Base-by-base conservation (phyloP, 2,888 invertebrate species). In the Capitulum mitella region DNA sequence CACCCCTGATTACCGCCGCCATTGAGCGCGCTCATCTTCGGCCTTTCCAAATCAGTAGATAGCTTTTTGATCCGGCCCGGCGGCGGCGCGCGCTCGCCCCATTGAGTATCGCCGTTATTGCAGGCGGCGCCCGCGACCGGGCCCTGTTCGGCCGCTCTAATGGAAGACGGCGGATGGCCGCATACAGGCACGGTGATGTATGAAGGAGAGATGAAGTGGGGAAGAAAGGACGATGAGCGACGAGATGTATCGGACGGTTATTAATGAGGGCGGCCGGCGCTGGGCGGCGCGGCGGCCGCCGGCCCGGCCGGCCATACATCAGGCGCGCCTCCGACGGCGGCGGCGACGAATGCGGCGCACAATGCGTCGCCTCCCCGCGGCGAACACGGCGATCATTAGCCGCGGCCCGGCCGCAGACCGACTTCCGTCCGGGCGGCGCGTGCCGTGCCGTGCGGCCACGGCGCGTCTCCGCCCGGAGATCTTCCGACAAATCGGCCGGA, bases 181-280 rank as follows among this genome's bases (percentile, higher is more conserved):
- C 37, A 70, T 70, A 70, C 37, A 70, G 70, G 37, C 70, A 34
- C 37, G 12, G 29, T 70, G 70, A 70, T 70, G 70, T 70, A 70
- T 70, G 70, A 70, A 70, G 70, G 37, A 34, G 37, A 70, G 70
- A 70, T 70, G 70, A 37, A 70, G 70, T 70, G 37, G 70, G 70
- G 70, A 70, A 70, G 70, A 70, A 70, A 70, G 70, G 70, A 70
- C 70, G 70, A 70, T 70, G 70, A 70, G 70, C 16, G 70, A 70
- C 70, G 70, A 70, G 70, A 70, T 37, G 70, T 70, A 70, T 70
- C 70, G 70, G 70, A 37, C 70, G 70, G 70, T 70, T 70, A 70
- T 70, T 70, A 70, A 70, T 32, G 70, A 70, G 37, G 10, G 70
- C 32, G 58, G n/a, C n/a, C 58, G n/a, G 58, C 58, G n/a, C 8